Percentiles rank a stretch among this genome's conserved stretches.
Evolutionary conservation across 37 sponge, comb jelly and placozoan species (phyloP).

Genomic region (Crambe crambe): DNA sequence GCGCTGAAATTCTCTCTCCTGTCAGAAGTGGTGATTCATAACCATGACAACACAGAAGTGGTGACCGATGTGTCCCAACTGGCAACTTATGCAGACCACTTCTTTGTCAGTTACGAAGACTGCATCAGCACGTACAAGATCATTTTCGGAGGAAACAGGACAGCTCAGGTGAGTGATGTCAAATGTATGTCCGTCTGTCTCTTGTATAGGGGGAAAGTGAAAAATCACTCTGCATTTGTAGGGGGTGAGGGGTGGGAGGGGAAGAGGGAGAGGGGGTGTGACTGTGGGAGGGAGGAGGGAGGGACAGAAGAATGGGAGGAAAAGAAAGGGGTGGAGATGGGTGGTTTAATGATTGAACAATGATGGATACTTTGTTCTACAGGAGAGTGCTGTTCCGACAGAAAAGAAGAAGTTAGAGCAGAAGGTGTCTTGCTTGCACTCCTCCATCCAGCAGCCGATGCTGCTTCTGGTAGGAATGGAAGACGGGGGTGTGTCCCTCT

Average conservation of each 20-base stretch:
- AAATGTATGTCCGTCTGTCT: background rate
- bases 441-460: conserved; percentile 19
- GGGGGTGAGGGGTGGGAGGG: too few relatives aligned
- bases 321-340: too few relatives aligned
- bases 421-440: conserved; percentile 48
- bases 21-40: conserved; percentile 18
- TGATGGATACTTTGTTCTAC: too few relatives aligned
- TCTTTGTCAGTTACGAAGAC: conserved; percentile 27
- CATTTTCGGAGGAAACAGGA: conserved; percentile 46
- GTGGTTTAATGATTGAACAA: too few relatives aligned
- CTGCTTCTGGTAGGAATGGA: conserved; percentile 43
- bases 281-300: too few relatives aligned
- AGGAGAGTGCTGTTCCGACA: conserved; percentile 15
- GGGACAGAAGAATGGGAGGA: too few relatives aligned
- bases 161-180: conserved; percentile 5
- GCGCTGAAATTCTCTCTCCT: conserved; percentile 40
- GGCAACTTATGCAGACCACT: conserved; percentile 48
- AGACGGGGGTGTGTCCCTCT: conserved; percentile 19
- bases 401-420: conserved; percentile 14
- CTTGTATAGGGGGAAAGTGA: background rate
- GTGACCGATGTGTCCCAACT: conserved; percentile 23
- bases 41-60: background rate
- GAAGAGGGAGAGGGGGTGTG: too few relatives aligned
- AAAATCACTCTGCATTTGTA: too few relatives aligned
- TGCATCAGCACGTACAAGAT: conserved; percentile 38